Percentiles rank a stretch among this genome's conserved stretches.
These are phyloP conservation scores for Neolamprologus fasciatus DNA, from an alignment of 2,113 vertebrate species.

Conservation along the genomic window DNA sequence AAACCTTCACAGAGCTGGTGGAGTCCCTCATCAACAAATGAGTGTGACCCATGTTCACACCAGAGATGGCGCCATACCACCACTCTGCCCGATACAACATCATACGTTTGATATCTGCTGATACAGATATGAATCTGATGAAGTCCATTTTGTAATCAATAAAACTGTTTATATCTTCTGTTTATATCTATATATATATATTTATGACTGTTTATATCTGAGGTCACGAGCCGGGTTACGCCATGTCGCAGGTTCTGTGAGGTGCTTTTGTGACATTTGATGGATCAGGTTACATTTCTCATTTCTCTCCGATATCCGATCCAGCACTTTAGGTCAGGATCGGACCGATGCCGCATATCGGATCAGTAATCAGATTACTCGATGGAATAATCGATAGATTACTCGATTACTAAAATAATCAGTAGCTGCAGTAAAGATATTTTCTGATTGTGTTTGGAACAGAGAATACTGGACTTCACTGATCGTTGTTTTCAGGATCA, in stretches of 20 bases:
- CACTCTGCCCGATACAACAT: background rate
- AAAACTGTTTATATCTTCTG: accelerated
- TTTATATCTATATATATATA: too few species aligned
- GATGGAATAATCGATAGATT: background rate
- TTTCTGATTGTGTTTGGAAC: background rate
- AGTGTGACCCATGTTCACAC: background rate
- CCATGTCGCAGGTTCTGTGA: background rate
- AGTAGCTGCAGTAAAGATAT: background rate
- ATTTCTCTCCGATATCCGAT: accelerated
- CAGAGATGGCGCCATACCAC: background rate
- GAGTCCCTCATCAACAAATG: background rate
- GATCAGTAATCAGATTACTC: background rate
- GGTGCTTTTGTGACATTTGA: background rate
- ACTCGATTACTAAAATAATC: background rate
- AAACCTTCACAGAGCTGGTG: background rate
- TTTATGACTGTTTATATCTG: too few species aligned
- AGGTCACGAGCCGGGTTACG: background rate
- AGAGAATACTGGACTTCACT: background rate
- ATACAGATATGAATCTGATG: background rate
- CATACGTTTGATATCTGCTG: background rate
- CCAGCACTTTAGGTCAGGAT: background rate
- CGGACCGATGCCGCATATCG: background rate
- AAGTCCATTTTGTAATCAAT: background rate
- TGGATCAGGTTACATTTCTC: background rate
- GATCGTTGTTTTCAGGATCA: accelerated